Evolutionary conservation across 2,113 vertebrate species (phyloP).

Genomic region (Formicarius rufipectus): DNA sequence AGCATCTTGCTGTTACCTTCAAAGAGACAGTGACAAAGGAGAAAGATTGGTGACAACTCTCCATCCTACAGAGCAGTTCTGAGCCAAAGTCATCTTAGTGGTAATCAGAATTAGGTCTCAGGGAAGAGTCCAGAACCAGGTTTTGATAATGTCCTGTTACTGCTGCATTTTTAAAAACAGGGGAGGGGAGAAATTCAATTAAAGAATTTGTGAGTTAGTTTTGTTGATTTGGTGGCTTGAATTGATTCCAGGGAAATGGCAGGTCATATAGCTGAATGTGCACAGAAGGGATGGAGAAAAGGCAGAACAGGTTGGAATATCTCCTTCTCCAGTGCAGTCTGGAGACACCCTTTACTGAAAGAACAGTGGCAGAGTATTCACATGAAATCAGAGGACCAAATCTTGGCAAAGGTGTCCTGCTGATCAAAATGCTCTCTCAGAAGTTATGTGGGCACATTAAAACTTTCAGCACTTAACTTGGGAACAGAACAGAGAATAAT

Average conservation of each 20-base stretch:
- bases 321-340: neutral
- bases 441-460: neutral
- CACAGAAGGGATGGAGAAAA: neutral
- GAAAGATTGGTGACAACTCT: neutral
- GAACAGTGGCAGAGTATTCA: neutral
- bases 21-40: neutral
- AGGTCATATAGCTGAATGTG: neutral
- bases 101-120: neutral
- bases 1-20: neutral
- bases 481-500: constrained; percentile 6
- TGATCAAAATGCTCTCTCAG: neutral
- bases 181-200: neutral
- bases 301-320: neutral
- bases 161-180: neutral
- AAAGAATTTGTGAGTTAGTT: neutral
- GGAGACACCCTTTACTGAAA: neutral
- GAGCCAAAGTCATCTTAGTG: neutral
- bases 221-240: neutral
- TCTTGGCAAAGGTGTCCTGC: neutral
- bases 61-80: neutral
- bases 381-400: neutral
- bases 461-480: neutral
- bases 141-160: neutral
- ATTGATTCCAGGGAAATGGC: neutral
- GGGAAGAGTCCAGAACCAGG: neutral